phyloP scores from a whole-genome alignment of 2,797 vertebrate genomes.

The Mareca strepera region DNA sequence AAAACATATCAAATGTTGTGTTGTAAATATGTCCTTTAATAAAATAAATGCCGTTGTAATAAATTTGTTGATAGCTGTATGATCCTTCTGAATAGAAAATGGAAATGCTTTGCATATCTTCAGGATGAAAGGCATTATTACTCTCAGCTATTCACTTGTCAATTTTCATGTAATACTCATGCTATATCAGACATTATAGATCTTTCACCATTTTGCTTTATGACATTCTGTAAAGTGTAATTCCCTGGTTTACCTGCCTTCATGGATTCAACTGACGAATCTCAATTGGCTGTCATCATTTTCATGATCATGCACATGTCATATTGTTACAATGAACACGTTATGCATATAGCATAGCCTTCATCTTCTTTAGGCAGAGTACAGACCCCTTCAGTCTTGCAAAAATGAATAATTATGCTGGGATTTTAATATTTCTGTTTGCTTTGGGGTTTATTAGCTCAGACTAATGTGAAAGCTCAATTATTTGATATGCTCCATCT shows the following conservation, averaged over 20 bases:
- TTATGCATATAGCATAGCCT: not conserved
- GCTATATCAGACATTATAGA: not conserved
- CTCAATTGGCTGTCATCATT: not conserved
- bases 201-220: not conserved
- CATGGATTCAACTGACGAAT: not conserved
- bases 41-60: not conserved
- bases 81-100: not conserved
- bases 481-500: not conserved
- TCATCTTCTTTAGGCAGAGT: not conserved
- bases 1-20: not conserved
- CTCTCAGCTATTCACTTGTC: not conserved
- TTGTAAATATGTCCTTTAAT: not conserved
- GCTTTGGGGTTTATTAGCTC: not conserved
- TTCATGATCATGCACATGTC: not conserved
- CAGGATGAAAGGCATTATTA: not conserved
- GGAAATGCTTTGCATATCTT: not conserved
- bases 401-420: conserved; percentile 22
- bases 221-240: not conserved
- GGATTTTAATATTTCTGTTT: conserved; percentile 2
- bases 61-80: not conserved
- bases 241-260: conserved; percentile 1
- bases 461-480: not conserved
- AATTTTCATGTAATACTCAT: conserved; percentile 8
- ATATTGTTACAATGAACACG: not conserved
- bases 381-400: not conserved